These are phyloP conservation scores for Stegodyphus dumicola DNA, from an alignment of 1,140 invertebrate genomes.

Conservation along the genomic window DNA sequence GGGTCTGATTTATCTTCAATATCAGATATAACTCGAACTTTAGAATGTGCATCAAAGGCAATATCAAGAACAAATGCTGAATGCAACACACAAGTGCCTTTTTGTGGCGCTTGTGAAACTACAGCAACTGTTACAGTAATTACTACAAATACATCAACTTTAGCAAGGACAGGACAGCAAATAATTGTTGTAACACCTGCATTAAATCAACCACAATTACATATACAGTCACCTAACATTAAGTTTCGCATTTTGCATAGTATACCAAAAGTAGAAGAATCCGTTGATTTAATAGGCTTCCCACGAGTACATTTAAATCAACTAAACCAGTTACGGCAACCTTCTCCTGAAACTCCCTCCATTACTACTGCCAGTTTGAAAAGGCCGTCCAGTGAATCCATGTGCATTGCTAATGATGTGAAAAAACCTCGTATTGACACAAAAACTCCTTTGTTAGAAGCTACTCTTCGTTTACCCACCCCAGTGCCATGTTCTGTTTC, in stretches of 20 bases:
- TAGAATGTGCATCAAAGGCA: constrained; percentile 61
- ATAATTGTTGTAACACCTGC: constrained; percentile 51
- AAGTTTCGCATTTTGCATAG: constrained; percentile 54
- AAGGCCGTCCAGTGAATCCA: constrained; percentile 61
- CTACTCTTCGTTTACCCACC: constrained; percentile 37
- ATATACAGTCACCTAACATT: constrained; percentile 50
- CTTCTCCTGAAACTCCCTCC: constrained; percentile 57
- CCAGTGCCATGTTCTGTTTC: constrained; percentile 48
- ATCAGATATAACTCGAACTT: constrained; percentile 54
- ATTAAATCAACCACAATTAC: constrained; percentile 46
- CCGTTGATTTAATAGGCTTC: constrained; percentile 55
- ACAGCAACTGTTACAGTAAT: constrained; percentile 55
- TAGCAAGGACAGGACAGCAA: constrained; percentile 53
- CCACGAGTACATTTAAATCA: constrained; percentile 58
- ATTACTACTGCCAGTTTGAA: constrained; percentile 48
- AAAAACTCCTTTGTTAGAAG: constrained; percentile 55
- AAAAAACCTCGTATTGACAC: constrained; percentile 55
- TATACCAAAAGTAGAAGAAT: constrained; percentile 42
- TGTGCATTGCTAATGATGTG: neutral
- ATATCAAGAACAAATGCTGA: constrained; percentile 58
- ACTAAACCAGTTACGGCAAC: constrained; percentile 48
- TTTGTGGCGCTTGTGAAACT: constrained; percentile 46
- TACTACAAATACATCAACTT: constrained; percentile 49
- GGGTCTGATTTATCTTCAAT: constrained; percentile 58
- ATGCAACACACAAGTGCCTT: constrained; percentile 53